Percentiles rank a stretch among this genome's conserved stretches.
phyloP scores from a whole-genome alignment of 2,888 invertebrate species.

The Caenorhabditis sp. region DNA sequence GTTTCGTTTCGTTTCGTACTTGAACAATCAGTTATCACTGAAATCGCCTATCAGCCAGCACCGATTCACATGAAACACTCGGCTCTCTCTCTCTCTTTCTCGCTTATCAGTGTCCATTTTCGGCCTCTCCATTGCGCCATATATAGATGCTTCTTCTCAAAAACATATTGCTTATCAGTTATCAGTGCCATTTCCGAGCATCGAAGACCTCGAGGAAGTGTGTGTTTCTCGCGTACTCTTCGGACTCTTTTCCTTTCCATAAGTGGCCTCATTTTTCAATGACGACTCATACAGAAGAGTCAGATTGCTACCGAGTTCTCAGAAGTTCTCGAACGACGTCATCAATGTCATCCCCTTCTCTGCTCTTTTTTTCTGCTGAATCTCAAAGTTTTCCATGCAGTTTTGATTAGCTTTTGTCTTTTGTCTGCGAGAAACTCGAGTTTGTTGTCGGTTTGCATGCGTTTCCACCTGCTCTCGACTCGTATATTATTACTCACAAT shows the following conservation, averaged over 20 bases:
- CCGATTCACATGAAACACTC: slow-evolving; percentile 17
- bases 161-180: slow-evolving; percentile 26
- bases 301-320: slow-evolving; percentile 1
- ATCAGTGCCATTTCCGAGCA: slow-evolving; percentile 26
- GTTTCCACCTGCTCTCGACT: not conserved
- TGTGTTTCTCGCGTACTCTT: not conserved
- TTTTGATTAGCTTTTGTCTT: slow-evolving; percentile 37
- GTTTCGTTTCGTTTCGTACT: slow-evolving; percentile 6
- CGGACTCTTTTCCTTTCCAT: not conserved
- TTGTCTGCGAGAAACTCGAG: not conserved
- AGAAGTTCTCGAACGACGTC: not conserved
- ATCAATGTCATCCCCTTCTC: not conserved
- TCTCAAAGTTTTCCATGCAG: slow-evolving; percentile 24
- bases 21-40: too few species aligned
- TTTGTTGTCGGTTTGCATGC: too few species aligned
- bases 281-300: not conserved
- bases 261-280: slow-evolving; percentile 2
- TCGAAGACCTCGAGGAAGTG: slow-evolving; percentile 19
- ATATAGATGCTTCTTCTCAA: slow-evolving; percentile 31
- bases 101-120: slow-evolving; percentile 16
- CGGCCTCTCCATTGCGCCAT: slow-evolving; percentile 12
- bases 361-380: slow-evolving; percentile 6
- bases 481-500: slow-evolving; percentile 7
- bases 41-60: not conserved
- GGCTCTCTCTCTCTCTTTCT: too few species aligned